Evolutionary conservation across 2,888 invertebrate genomes (phyloP).

Genomic region (Thumatha senex): DNA sequence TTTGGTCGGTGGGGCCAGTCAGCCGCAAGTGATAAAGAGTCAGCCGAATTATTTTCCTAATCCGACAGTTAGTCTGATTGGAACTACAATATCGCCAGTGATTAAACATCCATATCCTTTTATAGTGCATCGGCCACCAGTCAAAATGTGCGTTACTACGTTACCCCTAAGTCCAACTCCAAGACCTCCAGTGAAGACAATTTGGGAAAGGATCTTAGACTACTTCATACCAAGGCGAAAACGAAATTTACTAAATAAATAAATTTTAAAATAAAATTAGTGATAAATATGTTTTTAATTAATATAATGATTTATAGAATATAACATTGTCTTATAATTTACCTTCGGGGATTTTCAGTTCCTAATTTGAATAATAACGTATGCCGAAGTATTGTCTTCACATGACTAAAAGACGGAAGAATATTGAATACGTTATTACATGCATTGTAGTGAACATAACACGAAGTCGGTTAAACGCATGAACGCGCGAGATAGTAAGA

Average conservation of each 20-base stretch:
- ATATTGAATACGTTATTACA: background rate
- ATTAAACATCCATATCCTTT: constrained; percentile 71
- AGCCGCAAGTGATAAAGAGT: constrained; percentile 55
- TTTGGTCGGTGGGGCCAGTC: constrained; percentile 64
- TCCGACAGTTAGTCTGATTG: constrained; percentile 62
- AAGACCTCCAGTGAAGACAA: constrained; percentile 44
- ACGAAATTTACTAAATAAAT: constrained; percentile 17
- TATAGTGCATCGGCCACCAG: constrained; percentile 59
- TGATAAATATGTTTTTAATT: background rate
- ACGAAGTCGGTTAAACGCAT: background rate
- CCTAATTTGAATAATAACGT: background rate
- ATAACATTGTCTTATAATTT: background rate
- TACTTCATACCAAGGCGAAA: constrained; percentile 56
- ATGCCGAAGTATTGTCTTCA: background rate
- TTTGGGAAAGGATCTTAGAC: constrained; percentile 64
- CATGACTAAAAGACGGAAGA: too few species aligned
- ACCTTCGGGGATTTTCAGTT: background rate
- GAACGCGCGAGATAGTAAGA: background rate
- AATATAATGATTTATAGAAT: background rate
- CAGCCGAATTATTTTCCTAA: constrained; percentile 55
- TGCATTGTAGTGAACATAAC: background rate
- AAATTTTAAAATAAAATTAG: background rate
- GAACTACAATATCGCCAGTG: constrained; percentile 64
- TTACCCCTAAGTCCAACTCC: constrained; percentile 48
- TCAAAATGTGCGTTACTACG: constrained; percentile 65